phyloP scores from a whole-genome alignment of 2,888 invertebrate species.

The Xestia rhomboidea region DNA sequence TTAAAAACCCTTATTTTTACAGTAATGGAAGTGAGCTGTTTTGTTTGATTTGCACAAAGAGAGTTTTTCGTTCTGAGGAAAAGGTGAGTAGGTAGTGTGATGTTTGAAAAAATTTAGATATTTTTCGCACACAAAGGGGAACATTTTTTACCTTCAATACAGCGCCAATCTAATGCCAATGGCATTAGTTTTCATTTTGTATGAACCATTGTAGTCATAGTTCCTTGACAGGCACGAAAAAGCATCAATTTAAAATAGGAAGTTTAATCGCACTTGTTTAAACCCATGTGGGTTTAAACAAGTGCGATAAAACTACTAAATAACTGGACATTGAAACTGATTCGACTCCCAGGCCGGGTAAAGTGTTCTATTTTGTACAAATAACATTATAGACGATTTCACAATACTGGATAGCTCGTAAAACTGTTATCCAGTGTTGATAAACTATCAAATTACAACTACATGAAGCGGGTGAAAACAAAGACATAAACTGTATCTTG shows the following conservation, averaged over 20 bases:
- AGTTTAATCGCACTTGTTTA: too few species aligned
- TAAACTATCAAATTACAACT: constrained; percentile 16
- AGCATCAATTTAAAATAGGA: too few species aligned
- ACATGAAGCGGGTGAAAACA: not conserved
- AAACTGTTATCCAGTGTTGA: constrained; percentile 19
- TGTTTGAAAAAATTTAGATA: not conserved
- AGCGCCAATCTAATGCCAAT: not conserved
- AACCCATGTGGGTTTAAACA: too few species aligned
- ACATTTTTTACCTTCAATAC: too few species aligned
- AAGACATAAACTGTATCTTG: constrained; percentile 32
- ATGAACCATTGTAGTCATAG: too few species aligned
- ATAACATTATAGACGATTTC: not conserved
- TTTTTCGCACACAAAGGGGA: not conserved
- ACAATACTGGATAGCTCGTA: not conserved
- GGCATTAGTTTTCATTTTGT: not conserved
- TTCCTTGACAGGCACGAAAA: too few species aligned
- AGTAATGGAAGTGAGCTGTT: not conserved
- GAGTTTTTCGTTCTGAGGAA: not conserved
- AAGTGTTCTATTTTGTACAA: not conserved
- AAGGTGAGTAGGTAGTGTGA: not conserved
- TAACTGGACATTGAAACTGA: too few species aligned
- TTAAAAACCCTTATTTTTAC: constrained; percentile 33
- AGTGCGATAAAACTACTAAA: too few species aligned
- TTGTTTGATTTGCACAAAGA: not conserved
- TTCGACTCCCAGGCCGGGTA: too few species aligned